Evolutionary conservation across 1,140 invertebrate genomes (phyloP).

Genomic region (Drosophila neocordata): DNA sequence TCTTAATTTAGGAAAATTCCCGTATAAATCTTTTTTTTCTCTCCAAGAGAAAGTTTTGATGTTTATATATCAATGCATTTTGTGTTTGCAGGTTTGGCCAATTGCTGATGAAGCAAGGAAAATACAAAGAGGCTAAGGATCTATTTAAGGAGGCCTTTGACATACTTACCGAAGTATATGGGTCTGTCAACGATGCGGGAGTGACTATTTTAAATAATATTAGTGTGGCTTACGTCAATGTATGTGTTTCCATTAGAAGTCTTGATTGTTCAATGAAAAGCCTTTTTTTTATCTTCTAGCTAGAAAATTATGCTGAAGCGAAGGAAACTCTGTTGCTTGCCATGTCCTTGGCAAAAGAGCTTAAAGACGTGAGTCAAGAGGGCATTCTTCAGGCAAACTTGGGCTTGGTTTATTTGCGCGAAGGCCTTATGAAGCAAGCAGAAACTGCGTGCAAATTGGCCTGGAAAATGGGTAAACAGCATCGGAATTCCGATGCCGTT

Average conservation of each 20-base stretch:
- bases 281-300: constrained; percentile 62
- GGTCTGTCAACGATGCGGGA: constrained; percentile 88
- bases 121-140: constrained; percentile 86
- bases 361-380: constrained; percentile 87
- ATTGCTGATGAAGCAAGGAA: constrained; percentile 87
- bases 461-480: constrained; percentile 87
- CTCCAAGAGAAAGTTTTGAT: background rate
- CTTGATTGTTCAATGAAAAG: background rate
- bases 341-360: constrained; percentile 86
- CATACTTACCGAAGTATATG: constrained; percentile 87
- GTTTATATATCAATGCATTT: background rate
- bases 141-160: constrained; percentile 89
- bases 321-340: constrained; percentile 89
- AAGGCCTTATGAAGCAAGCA: constrained; percentile 88
- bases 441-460: constrained; percentile 88
- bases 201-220: constrained; percentile 93
- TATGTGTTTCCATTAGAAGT: constrained; percentile 23
- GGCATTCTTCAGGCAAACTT: constrained; percentile 92
- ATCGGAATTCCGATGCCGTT: constrained; percentile 86
- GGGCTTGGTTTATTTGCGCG: constrained; percentile 90
- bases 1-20: too few relatives aligned
- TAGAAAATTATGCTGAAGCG: constrained; percentile 87
- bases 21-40: too few relatives aligned
- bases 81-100: constrained; percentile 90
- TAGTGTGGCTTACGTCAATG: constrained; percentile 87